Evolutionary conservation across 1,140 invertebrate species (phyloP), one percentile per base, ranked within the genome.

Genomic region (Nasonia longicornis): DNA sequence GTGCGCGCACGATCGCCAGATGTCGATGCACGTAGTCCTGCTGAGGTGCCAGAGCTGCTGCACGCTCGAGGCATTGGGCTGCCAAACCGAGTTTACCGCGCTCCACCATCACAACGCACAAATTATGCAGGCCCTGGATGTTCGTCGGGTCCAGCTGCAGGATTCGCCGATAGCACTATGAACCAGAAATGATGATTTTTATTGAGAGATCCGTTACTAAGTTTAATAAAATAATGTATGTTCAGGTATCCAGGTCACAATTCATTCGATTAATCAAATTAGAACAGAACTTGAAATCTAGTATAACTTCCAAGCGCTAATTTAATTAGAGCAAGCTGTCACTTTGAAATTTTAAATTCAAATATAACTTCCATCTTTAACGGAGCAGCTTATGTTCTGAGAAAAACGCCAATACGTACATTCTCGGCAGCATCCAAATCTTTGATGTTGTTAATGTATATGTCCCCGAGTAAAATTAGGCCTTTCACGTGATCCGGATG

Each of bases 401-500:
- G 35, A 16, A 38, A 14, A 38, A 10, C 45, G 38, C 29, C 29
- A 81, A 70, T 48, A 92, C 93, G 94, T 90, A 97, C 96, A 88
- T 94, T 96, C 91, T 98, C 96, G 31, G 97, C 97, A 1, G 96
- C 96, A 87, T 97, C 96, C 85, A 98, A 89, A 90, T 99, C 97
- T 88, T 98, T 98, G 84, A 98, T 95, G 83, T 96, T 96, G 89
- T 99, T 99, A 64, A 99, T 97, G 89, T 98, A 98, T 85, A 99
- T 98, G 88, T 99, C 98, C 20, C 98, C 98, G 8, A 99, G 91
- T 22, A 99, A 91, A 82, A 99, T 98, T 12, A 98, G 91, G 26
- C 97, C 98, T 92, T 99, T 99, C 0, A 97, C 94, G 88, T 99
- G 98, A 88, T 98, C 95, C 0, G 97, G 97, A 92, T 99, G 96